Conservation (phyloP, 1,140 invertebrate genomes). For the Whitmania pigra region DNA sequence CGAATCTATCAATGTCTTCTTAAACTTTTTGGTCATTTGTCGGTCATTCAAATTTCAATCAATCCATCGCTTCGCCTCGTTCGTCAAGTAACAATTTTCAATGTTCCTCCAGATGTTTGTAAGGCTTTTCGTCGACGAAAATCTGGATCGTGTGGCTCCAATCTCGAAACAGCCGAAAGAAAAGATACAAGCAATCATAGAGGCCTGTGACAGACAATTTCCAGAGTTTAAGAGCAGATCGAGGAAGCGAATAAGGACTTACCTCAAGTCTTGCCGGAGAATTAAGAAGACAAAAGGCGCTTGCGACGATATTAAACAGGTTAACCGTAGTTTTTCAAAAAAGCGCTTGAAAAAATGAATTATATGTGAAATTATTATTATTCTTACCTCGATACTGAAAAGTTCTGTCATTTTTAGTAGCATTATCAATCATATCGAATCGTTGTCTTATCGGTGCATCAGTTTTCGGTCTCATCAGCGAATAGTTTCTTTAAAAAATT, state of each 20-base stretch:
- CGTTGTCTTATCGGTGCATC: too few species aligned
- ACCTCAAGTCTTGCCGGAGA: conserved; percentile 83
- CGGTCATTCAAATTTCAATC: neutral
- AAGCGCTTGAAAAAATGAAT: too few species aligned
- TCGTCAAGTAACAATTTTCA: too few species aligned
- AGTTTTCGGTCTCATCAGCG: too few species aligned
- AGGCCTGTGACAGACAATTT: conserved; percentile 88
- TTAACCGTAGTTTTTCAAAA: neutral
- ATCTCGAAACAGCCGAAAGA: conserved; percentile 95
- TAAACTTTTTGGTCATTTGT: conserved; percentile 25
- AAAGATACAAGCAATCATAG: conserved; percentile 92
- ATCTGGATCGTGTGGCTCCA: conserved; percentile 84
- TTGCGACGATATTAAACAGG: conserved; percentile 37
- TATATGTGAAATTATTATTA: too few species aligned
- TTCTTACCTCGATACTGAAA: too few species aligned
- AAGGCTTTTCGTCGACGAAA: conserved; percentile 88
- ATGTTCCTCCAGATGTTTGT: conserved; percentile 73
- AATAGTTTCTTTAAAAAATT: too few species aligned
- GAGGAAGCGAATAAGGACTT: conserved; percentile 82
- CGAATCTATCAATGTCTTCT: too few species aligned
- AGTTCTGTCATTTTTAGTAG: too few species aligned
- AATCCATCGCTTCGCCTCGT: neutral
- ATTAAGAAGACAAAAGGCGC: conserved; percentile 77
- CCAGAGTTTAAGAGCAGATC: conserved; percentile 88
- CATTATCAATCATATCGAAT: too few species aligned